A percentile compares a stretch with the other conserved stretches of the same genome.
These are phyloP conservation scores for Esox niger DNA, from an alignment of 2,113 vertebrate species.

Conservation along the genomic window DNA sequence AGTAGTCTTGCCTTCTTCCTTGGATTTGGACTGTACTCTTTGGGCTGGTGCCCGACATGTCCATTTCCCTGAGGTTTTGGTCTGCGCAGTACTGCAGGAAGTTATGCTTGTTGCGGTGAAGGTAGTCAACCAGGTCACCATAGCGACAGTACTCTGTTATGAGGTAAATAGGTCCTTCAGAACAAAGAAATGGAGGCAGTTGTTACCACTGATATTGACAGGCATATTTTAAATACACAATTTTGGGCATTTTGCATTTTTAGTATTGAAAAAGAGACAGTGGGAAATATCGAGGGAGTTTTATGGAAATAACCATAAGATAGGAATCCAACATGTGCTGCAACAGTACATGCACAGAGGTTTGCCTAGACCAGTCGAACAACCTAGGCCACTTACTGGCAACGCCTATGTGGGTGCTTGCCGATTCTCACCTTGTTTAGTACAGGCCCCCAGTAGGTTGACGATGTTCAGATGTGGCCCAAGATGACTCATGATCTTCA, in stretches of 20 bases:
- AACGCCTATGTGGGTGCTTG: too few species aligned
- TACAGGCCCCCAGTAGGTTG: constrained; percentile 73
- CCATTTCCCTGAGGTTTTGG: constrained; percentile 54
- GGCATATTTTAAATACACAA: too few species aligned
- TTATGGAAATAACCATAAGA: too few species aligned
- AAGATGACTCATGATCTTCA: constrained; percentile 71
- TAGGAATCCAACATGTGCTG: too few species aligned
- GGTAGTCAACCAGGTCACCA: constrained; percentile 89
- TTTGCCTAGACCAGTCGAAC: too few species aligned
- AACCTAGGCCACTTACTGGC: too few species aligned
- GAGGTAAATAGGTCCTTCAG: constrained; percentile 86
- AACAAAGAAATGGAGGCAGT: not conserved
- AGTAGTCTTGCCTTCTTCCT: constrained; percentile 36
- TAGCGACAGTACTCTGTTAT: constrained; percentile 93
- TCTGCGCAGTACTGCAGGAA: constrained; percentile 74
- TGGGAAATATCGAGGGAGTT: too few species aligned
- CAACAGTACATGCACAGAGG: too few species aligned
- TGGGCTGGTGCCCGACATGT: constrained; percentile 63
- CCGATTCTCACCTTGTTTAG: constrained; percentile 47
- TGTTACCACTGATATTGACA: not conserved
- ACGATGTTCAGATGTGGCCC: constrained; percentile 71
- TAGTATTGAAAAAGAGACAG: too few species aligned
- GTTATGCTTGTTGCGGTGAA: constrained; percentile 85
- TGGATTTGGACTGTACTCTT: constrained; percentile 9
- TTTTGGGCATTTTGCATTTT: too few species aligned